phyloP scores from a whole-genome alignment of 2,113 vertebrate species.

The Myxocyprinus asiaticus region DNA sequence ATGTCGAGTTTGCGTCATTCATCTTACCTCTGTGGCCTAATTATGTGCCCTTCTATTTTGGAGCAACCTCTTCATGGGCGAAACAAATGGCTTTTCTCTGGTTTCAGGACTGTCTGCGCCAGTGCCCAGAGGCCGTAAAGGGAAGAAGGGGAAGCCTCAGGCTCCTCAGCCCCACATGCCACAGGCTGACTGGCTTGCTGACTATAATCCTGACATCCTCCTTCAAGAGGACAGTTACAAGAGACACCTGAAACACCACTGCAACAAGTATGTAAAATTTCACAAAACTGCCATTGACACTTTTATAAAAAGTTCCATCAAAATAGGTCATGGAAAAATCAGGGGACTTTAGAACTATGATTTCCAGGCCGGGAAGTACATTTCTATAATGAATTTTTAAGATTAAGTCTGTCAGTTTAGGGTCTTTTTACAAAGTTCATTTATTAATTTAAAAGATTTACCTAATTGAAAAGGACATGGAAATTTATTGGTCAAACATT shows the following conservation, averaged over 20 bases:
- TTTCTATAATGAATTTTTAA: too few species aligned
- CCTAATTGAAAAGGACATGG: too few species aligned
- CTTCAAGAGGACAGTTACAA: constrained; percentile 98
- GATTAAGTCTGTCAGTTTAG: too few species aligned
- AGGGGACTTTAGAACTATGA: too few species aligned
- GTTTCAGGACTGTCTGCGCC: constrained; percentile 90
- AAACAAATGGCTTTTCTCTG: background rate
- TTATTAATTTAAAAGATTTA: too few species aligned
- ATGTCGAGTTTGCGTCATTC: background rate
- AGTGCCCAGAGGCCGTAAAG: constrained; percentile 93
- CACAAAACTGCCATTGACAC: too few species aligned
- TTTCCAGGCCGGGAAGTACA: too few species aligned
- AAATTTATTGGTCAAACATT: too few species aligned
- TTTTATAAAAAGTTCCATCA: too few species aligned
- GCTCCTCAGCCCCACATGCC: constrained; percentile 83
- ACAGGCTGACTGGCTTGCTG: constrained; percentile 90
- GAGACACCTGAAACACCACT: constrained; percentile 97
- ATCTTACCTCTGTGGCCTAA: background rate
- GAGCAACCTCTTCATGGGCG: too few species aligned
- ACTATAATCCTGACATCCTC: constrained; percentile 91
- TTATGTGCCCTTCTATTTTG: background rate
- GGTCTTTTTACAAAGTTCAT: too few species aligned
- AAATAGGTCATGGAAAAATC: too few species aligned
- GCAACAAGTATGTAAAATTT: constrained; percentile 87
- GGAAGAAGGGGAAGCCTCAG: constrained; percentile 92